Evolutionary conservation across 2,888 invertebrate species (phyloP).

Genomic region (Lasius platythorax): DNA sequence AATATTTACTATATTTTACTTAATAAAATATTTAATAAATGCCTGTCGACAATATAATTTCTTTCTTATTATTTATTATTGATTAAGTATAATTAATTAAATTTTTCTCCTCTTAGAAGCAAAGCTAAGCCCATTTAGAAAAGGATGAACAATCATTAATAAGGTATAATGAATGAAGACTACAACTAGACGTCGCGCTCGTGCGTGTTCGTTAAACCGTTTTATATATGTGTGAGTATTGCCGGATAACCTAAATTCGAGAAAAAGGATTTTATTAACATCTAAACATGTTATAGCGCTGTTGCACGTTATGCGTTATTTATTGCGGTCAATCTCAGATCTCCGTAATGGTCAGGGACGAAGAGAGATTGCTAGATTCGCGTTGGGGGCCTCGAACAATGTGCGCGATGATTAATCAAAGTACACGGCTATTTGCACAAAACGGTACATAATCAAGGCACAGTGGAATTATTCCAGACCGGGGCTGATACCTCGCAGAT

Average conservation of each 20-base stretch:
- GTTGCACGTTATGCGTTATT: slow-evolving; percentile 37
- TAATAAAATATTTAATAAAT: not conserved
- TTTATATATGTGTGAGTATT: not conserved
- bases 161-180: not conserved
- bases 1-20: not conserved
- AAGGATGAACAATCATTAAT: not conserved
- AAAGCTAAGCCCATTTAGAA: not conserved
- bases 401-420: slow-evolving; percentile 43
- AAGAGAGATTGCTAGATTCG: slow-evolving; percentile 21
- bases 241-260: not conserved
- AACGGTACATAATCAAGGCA: slow-evolving; percentile 41
- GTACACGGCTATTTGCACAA: slow-evolving; percentile 37
- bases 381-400: slow-evolving; percentile 25
- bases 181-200: not conserved
- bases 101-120: not conserved
- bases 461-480: slow-evolving; percentile 16
- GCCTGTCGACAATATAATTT: not conserved
- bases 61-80: not conserved
- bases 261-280: slow-evolving; percentile 9
- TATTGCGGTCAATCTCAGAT: slow-evolving; percentile 19
- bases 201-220: not conserved
- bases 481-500: slow-evolving; percentile 26
- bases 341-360: slow-evolving; percentile 31
- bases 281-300: slow-evolving; percentile 15
- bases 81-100: not conserved